Evolutionary conservation across 2,888 invertebrate genomes (phyloP), one percentile per base, ranked within the genome.

Genomic region (Caenorhabditis macrosperma): DNA sequence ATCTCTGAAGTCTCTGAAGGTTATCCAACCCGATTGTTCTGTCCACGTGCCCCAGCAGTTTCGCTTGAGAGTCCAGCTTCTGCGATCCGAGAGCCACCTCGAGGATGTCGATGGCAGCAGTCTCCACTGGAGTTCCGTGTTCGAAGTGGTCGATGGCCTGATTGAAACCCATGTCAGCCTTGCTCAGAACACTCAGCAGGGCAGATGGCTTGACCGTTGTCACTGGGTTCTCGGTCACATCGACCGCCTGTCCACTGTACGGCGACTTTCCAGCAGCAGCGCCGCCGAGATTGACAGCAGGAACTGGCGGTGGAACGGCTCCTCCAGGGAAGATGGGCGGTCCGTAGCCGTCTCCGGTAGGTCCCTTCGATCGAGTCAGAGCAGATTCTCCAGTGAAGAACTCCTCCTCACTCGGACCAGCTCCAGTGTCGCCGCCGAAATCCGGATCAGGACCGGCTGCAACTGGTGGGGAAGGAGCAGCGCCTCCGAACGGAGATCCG

Each of bases 141-240:
- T 90, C 89, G 69, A 90, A 90, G 66, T 90, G 88, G 38, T 79
- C 86, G 66, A 90, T 87, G 10, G 88, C 89, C 72, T 90, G 90
- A 74, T 90, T 90, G 83, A 90, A 88, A 50, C 89, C 89, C 38
- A 85, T 78, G 69, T 90, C 90, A 9, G 90, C 90, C 60, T 83
- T 86, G 61, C 85, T 88, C 75, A 90, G 76, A 4, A 88, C 88
- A 67, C 82, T 85, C 35, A 90, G 76, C 63, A 90, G 81, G 5
- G 90, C 89, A 1, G 90, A 90, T 24, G 90, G 90, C 33, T 85
- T 85, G 15, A 86, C 88, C 0, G 88, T 87, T 1, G 88, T 86
- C 12, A 82, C 79, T 22, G 86, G 80, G 63, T 88, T 88, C 46
- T 88, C 83, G 3, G 85, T 83, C 22, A 67, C 80, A 33, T 77